Base-by-base conservation (phyloP, 1,140 invertebrate species). In the Neotoxoptera formosana region DNA sequence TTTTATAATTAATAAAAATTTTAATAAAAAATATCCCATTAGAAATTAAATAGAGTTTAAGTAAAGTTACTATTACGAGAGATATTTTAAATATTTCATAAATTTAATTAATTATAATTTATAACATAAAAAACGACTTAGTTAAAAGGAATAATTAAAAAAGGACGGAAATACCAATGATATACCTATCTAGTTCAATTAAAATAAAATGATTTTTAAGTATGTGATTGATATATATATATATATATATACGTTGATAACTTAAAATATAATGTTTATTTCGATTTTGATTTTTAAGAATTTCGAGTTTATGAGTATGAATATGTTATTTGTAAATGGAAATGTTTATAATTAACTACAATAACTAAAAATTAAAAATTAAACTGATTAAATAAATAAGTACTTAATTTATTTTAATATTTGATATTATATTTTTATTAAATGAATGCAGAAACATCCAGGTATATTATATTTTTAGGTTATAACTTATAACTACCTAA, bases 371-470 rank as follows among this genome's bases (percentile, higher is more conserved):
- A 81, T 14, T n/a, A 14, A 25, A 47, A 86, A 36, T 83, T 2
- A 47, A 41, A 25, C 9, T 45, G 9, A 84, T 30, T 25, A 84
- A 84, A 36, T 84, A 36, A 84, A 25, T 47, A 86, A 47, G 41
- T 47, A 47, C 17, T 45, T 86, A 47, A 86, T 86, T 45, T 47
- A 30, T 86, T 83, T 41, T 36, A 36, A 83, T 83, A 36, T 84
- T 84, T 25, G 8, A 84, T 41, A 45, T 84, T 45, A 41, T 45
- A 45, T 41, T 41, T 25, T 30, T 84, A 36, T 88, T 88, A 88
- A 48, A 88, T 51, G 51, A 51, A 88, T 51, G 34, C 47, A n/a
- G 30, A 34, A 88, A 88, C n/a, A 88, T 88, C 30, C 86, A 88
- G n/a, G 7, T 88, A 88, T 21, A 48, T 34, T 47, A 34, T 87